These are phyloP conservation scores for Micronycteris hirsuta DNA, from an alignment of 2,113 vertebrate genomes.

Conservation along the genomic window DNA sequence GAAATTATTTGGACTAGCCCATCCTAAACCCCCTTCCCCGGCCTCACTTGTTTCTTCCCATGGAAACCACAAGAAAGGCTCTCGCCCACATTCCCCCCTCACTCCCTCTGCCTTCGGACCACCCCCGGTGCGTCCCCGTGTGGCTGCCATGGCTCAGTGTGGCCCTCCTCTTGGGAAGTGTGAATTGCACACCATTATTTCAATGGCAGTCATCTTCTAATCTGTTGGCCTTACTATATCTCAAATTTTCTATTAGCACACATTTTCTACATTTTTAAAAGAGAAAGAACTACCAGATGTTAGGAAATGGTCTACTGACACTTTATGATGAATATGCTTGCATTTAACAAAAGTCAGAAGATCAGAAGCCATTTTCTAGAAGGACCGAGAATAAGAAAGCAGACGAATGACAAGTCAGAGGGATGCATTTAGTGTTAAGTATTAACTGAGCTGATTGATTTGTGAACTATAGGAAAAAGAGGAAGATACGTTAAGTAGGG, in stretches of 20 bases:
- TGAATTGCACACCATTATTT: background rate
- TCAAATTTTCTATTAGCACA: background rate
- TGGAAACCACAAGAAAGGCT: background rate
- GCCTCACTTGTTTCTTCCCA: background rate
- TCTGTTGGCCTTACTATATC: background rate
- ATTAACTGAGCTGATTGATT: background rate
- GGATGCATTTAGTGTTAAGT: background rate
- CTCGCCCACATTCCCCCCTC: no score
- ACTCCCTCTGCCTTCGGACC: background rate
- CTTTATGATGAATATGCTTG: background rate
- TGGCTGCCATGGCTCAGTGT: background rate
- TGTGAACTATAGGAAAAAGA: background rate
- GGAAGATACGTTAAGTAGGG: background rate
- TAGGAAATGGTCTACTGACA: background rate
- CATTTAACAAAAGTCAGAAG: background rate
- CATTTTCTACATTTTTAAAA: background rate
- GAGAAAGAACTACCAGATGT: background rate
- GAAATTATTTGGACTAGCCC: background rate
- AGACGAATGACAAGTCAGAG: background rate
- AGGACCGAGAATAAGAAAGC: background rate
- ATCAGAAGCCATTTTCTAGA: background rate
- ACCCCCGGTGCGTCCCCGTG: accelerated
- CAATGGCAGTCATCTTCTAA: background rate
- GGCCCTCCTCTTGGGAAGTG: background rate
- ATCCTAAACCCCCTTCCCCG: background rate